phyloP scores from a whole-genome alignment of 2,113 vertebrate species.

The Heterotis niloticus region DNA sequence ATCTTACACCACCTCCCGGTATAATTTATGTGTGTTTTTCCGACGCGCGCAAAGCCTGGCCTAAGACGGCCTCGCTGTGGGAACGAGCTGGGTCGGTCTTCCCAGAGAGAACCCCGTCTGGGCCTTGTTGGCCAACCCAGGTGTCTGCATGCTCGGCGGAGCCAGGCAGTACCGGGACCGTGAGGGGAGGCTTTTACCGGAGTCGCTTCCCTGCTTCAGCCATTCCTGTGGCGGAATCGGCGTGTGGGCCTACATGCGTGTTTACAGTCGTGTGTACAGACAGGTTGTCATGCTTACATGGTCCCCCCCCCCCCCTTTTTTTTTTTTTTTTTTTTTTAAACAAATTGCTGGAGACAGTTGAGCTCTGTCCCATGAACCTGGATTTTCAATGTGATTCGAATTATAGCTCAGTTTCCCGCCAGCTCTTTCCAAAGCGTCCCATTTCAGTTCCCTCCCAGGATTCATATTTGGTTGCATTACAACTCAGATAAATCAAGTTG shows the following conservation, averaged over 20 bases:
- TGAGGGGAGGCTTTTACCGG: neutral
- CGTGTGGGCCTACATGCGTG: neutral
- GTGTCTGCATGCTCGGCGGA: conserved; percentile 4
- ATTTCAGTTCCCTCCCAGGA: neutral
- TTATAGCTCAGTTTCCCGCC: neutral
- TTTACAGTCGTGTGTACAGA: neutral
- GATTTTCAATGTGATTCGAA: neutral
- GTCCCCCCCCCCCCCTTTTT: too few species aligned
- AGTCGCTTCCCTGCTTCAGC: neutral
- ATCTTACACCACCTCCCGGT: conserved; percentile 17
- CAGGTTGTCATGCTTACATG: neutral
- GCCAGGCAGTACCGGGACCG: neutral
- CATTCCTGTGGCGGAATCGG: neutral
- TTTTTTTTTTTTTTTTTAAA: too few species aligned
- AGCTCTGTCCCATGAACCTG: neutral
- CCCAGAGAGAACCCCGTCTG: neutral
- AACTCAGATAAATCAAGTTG: neutral
- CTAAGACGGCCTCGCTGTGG: neutral
- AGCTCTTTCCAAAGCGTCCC: neutral
- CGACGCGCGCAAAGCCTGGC: neutral
- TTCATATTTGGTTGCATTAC: neutral
- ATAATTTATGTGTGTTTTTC: conserved; percentile 15
- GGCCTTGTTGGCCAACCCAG: neutral
- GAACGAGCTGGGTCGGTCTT: neutral
- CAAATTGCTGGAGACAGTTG: neutral